Conservation (phyloP, 2,888 invertebrate genomes). For the Coenonympha arcania region DNA sequence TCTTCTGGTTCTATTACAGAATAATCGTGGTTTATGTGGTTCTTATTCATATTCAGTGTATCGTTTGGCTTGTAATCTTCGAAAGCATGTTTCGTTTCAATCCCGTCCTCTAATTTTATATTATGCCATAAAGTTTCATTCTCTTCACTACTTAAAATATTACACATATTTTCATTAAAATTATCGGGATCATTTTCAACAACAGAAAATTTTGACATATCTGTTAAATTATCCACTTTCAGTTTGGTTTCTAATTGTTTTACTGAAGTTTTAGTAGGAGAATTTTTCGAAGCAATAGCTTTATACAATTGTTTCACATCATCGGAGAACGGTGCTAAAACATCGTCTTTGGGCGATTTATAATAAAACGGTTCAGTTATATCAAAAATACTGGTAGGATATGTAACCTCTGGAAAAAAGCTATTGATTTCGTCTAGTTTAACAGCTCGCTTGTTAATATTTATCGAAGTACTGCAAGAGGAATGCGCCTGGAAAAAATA, state of each 20-base stretch:
- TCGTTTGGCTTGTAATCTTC: not conserved
- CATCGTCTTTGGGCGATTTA: conserved; percentile 30
- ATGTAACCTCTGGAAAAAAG: conserved; percentile 32
- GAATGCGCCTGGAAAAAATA: not conserved
- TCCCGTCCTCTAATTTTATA: not conserved
- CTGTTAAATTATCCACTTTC: not conserved
- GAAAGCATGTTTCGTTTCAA: not conserved
- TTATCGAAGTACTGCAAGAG: not conserved
- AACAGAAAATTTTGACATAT: not conserved
- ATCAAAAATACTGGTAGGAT: conserved; percentile 39
- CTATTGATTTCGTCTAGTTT: conserved; percentile 9
- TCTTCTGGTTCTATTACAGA: not conserved
- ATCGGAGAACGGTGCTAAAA: conserved; percentile 41
- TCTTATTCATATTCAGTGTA: not conserved
- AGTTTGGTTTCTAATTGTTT: conserved; percentile 2
- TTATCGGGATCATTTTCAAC: not conserved
- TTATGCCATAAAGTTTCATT: not conserved
- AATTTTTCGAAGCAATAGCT: conserved; percentile 17
- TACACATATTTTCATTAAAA: not conserved
- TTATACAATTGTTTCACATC: conserved; percentile 43
- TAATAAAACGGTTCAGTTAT: conserved; percentile 46
- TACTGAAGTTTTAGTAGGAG: not conserved
- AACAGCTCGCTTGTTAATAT: not conserved
- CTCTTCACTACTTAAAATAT: not conserved
- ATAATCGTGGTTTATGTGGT: not conserved